Percentiles rank a stretch among this genome's conserved stretches.
Conservation (phyloP, 2,888 invertebrate genomes). For the Pardosa pseudoannulata region DNA sequence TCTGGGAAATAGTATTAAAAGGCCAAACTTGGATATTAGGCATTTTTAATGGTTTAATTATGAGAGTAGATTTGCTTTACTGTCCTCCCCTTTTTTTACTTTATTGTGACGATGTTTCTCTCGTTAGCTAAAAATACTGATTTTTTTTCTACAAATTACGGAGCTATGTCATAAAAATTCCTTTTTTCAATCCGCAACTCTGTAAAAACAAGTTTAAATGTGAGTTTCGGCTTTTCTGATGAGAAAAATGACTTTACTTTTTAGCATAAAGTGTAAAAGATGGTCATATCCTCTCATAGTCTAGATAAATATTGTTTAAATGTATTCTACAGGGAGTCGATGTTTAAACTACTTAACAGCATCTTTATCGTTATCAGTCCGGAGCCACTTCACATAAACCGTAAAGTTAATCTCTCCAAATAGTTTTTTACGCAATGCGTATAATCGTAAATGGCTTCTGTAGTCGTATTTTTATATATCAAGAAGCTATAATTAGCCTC, state of each 20-base stretch:
- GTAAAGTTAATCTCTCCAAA: constrained; percentile 56
- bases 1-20: too few species aligned
- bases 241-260: neutral
- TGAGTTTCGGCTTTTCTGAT: neutral
- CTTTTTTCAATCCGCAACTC: too few species aligned
- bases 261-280: neutral
- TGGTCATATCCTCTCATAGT: neutral
- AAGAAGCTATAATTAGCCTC: constrained; percentile 52
- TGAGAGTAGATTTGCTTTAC: too few species aligned
- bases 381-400: constrained; percentile 56
- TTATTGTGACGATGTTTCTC: too few species aligned
- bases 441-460: constrained; percentile 61
- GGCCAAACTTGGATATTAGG: too few species aligned
- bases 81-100: too few species aligned
- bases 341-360: constrained; percentile 47
- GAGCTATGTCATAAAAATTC: too few species aligned
- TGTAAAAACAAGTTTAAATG: neutral
- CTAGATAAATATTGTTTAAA: constrained; percentile 4
- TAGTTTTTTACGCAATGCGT: constrained; percentile 50
- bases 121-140: too few species aligned
- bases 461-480: constrained; percentile 41
- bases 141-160: too few species aligned
- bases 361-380: constrained; percentile 54
- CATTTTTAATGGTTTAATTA: too few species aligned
- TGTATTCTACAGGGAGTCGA: neutral